A percentile compares a stretch with the other conserved stretches of the same genome.
These are phyloP conservation scores for Netelia virgata DNA, from an alignment of 2,888 invertebrate species.

Conservation along the genomic window DNA sequence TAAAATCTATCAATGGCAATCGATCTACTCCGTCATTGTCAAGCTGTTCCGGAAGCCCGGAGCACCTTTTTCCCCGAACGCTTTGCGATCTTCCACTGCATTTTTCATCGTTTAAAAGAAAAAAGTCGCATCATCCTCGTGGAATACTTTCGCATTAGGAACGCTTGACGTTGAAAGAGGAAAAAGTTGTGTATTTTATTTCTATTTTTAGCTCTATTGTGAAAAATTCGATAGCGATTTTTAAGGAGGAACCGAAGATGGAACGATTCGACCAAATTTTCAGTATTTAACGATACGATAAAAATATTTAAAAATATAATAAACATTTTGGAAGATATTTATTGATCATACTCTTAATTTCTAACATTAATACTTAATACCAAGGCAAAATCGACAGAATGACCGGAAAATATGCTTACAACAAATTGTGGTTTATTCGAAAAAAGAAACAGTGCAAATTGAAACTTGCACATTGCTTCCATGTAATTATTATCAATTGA, in stretches of 20 bases:
- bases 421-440: too few species aligned
- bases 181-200: constrained; percentile 19
- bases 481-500: too few species aligned
- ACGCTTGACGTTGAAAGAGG: constrained; percentile 4
- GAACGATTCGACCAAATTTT: neutral
- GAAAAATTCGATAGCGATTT: constrained; percentile 22
- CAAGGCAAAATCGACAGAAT: too few species aligned
- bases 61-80: constrained; percentile 39
- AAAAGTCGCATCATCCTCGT: constrained; percentile 52
- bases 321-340: too few species aligned
- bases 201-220: constrained; percentile 35
- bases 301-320: neutral
- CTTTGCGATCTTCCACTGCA: constrained; percentile 24
- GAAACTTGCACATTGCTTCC: neutral
- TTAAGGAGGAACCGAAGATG: neutral
- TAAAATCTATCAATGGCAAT: constrained; percentile 66
- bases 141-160: constrained; percentile 30
- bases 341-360: neutral
- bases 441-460: too few species aligned
- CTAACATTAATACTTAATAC: neutral
- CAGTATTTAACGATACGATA: neutral
- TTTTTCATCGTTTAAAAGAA: constrained; percentile 43
- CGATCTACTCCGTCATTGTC: constrained; percentile 73
- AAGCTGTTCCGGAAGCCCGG: constrained; percentile 57
- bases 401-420: too few species aligned